Base-by-base conservation (phyloP, 1,140 invertebrate species). In the Zaprionus nigranus region DNA sequence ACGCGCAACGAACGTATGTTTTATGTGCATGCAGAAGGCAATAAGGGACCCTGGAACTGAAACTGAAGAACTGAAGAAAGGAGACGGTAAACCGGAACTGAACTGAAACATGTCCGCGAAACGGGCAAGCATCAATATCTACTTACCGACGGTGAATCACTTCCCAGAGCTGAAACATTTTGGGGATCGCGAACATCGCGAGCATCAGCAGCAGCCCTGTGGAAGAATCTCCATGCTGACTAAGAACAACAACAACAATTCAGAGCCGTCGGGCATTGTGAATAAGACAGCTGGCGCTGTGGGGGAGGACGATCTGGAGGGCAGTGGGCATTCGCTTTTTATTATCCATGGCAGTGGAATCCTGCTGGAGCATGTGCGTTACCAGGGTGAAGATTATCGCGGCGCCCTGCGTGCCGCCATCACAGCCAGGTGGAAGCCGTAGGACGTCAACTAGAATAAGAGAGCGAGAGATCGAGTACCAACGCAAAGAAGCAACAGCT, bases 361-460 rank as follows among this genome's bases (percentile, higher is more conserved):
- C 0, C 3, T 85, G 6, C 36, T 85, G 78, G 82, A 85, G 56
- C 82, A 85, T 46, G 30, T 85, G 20, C 63, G 75, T 24, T 85
- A 85, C 30, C 66, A 74, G 40, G 82, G 82, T 26, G 30, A 46
- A n/a, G 79, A 85, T 46, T 81, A 85, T 57, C 82, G 82, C 11
- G n/a, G 17, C 11, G 82, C 78, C 2, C 61, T 85, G 2, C 61
- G 64, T 3, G 64, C 73, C 30, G 57, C 82, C 43, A 57, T 81
- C 36, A 60, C 34, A 26, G 34, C 46, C 5, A 75, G 34, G 6
- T 73, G 63, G 70, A 60, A 40, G 24, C 13, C 59, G 26, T 70
- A 61, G n/a, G 13, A 17, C 13, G 40, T 30, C n/a, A n/a, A n/a
- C n/a, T n/a, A 30, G 0, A 28, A 7, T 5, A 7, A 28, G 6